Base-by-base conservation (phyloP, 2,888 invertebrate species). In the Lobophora halterata region DNA sequence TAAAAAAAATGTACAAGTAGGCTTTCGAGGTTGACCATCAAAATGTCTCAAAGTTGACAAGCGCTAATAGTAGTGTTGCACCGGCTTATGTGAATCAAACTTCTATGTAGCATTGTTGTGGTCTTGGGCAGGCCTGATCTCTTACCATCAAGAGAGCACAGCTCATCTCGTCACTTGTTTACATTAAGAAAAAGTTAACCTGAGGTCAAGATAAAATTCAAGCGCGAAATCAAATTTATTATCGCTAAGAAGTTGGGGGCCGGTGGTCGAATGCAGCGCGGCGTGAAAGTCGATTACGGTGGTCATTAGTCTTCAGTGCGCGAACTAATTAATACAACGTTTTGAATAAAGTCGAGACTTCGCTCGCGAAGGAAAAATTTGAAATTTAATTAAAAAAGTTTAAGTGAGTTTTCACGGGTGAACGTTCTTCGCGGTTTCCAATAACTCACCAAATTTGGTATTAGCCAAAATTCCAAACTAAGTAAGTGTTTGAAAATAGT, bases 341-440 rank as follows among this genome's bases (percentile, higher is more conserved):
- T 85, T 80, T 77, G 76, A 79, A 74, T 79, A 79, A 80, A 78
- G 70, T 76, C 65, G 76, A 77, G 75, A 74, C 71, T 65, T 70
- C 62, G 56, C 65, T 46, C 46, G 56, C 57, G 54, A 55, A 70
- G 42, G 71, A 81, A 85, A 86, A 85, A 85, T 76, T 74, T 57
- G 70, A 85, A 86, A 85, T 82, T 86, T 86, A 85, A 86, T 83
- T 87, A 82, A 86, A 82, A 86, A 86, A 85, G 83, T 86, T 86
- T 66, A 81, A 85, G 86, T 82, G 85, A 85, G 77, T 83, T 86
- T 85, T 80, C 80, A 83, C 83, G 75, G 80, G 67, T 62, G 71
- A 71, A 65, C 74, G 77, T 75, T 68, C 75, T 71, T 71, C 64
- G 58, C 63, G 60, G 65, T 71, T 67, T 69, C 65, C 72, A 74